A percentile compares a stretch with the other conserved stretches of the same genome.
phyloP scores from a whole-genome alignment of 2,797 vertebrate species.

The Myoxocephalus aenaeus region DNA sequence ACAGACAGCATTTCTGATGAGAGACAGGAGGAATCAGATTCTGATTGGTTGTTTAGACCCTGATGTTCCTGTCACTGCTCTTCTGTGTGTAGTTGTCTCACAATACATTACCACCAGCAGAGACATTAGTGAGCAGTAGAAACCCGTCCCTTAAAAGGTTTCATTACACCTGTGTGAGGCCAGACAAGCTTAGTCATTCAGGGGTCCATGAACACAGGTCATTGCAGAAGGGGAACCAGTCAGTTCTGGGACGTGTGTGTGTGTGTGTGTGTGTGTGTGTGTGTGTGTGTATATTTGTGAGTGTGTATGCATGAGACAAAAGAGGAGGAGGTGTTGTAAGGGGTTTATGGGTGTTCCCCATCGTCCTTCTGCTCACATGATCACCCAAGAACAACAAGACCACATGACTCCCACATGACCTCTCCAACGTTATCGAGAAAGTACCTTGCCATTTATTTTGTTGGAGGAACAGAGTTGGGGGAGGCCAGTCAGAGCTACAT shows the following conservation, averaged over 20 bases:
- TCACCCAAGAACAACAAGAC: slow-evolving; percentile 66
- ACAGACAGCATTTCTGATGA: slow-evolving; percentile 70
- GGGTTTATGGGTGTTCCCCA: slow-evolving; percentile 73
- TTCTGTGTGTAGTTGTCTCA: slow-evolving; percentile 19
- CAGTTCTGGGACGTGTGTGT: slow-evolving; percentile 49
- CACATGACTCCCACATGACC: slow-evolving; percentile 83
- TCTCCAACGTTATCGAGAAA: slow-evolving; percentile 44
- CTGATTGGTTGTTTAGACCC: slow-evolving; percentile 52
- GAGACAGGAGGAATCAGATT: slow-evolving; percentile 42
- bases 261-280: slow-evolving; percentile 36
- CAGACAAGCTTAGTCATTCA: slow-evolving; percentile 51
- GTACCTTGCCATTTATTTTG: slow-evolving; percentile 22
- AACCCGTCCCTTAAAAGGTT: neutral
- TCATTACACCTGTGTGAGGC: slow-evolving; percentile 20
- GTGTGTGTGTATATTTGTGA: neutral
- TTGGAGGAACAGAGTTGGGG: neutral
- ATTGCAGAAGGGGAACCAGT: slow-evolving; percentile 73
- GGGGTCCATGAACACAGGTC: slow-evolving; percentile 46
- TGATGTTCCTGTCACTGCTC: slow-evolving; percentile 45
- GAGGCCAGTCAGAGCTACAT: neutral
- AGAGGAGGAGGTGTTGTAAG: slow-evolving; percentile 31
- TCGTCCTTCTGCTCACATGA: slow-evolving; percentile 77
- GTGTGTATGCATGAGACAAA: slow-evolving; percentile 32
- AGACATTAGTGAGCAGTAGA: slow-evolving; percentile 12
- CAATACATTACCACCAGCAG: slow-evolving; percentile 19